phyloP scores from a whole-genome alignment of 2,797 vertebrate species.

The Pogonophryne albipinna region DNA sequence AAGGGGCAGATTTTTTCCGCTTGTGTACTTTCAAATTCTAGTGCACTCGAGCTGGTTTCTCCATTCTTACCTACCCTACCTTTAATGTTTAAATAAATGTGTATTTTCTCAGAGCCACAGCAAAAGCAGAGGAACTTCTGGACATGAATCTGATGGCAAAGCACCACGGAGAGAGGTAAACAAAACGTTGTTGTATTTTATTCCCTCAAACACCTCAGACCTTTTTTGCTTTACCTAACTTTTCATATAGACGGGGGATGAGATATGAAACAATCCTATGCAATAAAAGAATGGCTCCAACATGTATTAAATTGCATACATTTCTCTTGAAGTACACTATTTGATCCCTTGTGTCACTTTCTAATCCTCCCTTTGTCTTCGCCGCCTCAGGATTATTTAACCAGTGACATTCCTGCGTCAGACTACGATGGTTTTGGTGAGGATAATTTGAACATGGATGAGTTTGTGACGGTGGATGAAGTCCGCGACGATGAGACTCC shows the following conservation, averaged over 20 bases:
- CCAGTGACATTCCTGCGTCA: constrained; percentile 70
- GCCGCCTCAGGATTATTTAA: constrained; percentile 44
- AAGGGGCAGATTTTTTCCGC: no score
- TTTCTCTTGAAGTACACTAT: no score
- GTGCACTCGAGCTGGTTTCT: no score
- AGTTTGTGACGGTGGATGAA: constrained; percentile 95
- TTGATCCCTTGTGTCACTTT: no score
- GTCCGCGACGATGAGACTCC: constrained; percentile 82
- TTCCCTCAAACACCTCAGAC: not conserved
- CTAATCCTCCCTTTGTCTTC: not conserved
- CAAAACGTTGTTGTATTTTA: not conserved
- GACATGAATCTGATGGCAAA: not conserved
- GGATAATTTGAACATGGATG: constrained; percentile 85
- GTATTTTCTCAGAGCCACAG: constrained; percentile 3
- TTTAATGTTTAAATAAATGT: not conserved
- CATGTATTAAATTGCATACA: no score
- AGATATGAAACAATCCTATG: not conserved
- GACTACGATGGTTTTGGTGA: constrained; percentile 51
- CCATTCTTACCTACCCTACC: no score
- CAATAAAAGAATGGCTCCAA: no score
- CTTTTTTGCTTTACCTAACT: no score
- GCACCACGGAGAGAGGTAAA: not conserved
- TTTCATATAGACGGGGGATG: not conserved
- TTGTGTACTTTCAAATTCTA: no score
- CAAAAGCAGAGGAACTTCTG: not conserved